Base-by-base conservation (phyloP, 2,888 invertebrate species). In the Campopleginae sp. region DNA sequence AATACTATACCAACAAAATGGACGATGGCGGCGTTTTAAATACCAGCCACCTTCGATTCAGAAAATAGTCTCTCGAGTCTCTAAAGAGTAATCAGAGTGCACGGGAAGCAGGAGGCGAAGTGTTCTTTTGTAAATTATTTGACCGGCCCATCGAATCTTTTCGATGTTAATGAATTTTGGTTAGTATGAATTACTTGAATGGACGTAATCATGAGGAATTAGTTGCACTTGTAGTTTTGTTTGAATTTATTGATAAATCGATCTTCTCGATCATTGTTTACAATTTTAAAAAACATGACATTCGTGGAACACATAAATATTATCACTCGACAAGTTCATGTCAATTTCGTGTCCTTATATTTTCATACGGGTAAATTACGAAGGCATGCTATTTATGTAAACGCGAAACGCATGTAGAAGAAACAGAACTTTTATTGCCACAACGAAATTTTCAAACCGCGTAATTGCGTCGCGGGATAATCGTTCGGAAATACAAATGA, bases 41-140 rank as follows among this genome's bases (percentile, higher is more conserved):
- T 75, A 81, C 74, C 65, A 31, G 68, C 68, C 63, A 61, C 51
- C 61, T 51, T 44, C 58, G 46, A 42, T 46, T 63, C 17, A 65
- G 68, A 80, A 77, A 84, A 80, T 80, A 72, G 80, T 84, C 74
- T 61, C 65, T 44, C n/a, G n/a, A n/a, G n/a, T n/a, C n/a, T n/a
- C n/a, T 19, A 44, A 17, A 65, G 74, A 74, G 58, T 72, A 76
- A 70, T 61, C 79, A 46, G n/a, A 70, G 81, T 46, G 81, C 74
- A 78, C 63, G 54, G 54, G 63, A 85, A 80, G 48, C 68, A 8
- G 19, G 23, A 5, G 17, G 46, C 46, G 75, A 33, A 74, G 44
- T 33, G 65, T 42, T 17, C 38, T 48, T 65, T 27, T 72, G 33
- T 68, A 31, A 31, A 33, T 74, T 44, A n/a, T 8, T 27, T 46